Conservation (phyloP, 2,888 invertebrate species). For the Cerceris ruficornis region DNA sequence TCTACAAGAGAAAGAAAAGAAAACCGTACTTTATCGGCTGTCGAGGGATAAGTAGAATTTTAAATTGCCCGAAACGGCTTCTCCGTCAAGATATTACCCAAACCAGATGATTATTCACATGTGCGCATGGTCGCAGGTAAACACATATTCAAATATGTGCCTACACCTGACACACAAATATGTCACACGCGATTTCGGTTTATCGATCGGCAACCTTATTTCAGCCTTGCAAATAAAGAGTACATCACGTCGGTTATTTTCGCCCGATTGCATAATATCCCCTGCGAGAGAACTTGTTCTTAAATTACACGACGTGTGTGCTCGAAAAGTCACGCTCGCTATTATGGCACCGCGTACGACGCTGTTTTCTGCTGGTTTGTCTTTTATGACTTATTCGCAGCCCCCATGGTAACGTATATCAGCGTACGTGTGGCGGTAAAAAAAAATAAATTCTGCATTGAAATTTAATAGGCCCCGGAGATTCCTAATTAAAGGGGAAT, state of each 20-base stretch:
- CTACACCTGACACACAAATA: background rate
- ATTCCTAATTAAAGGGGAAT: constrained; percentile 9
- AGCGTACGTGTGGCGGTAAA: constrained; percentile 5
- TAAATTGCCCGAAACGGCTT: background rate
- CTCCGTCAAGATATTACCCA: background rate
- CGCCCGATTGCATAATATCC: constrained; percentile 27
- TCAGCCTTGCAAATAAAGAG: constrained; percentile 7
- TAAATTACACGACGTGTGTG: constrained; percentile 30
- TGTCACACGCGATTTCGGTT: constrained; percentile 8
- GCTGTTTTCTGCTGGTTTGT: constrained; percentile 11
- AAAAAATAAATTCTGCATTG: background rate
- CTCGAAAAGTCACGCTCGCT: constrained; percentile 37
- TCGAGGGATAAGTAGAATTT: constrained; percentile 7
- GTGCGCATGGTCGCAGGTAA: background rate
- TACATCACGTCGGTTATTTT: constrained; percentile 14
- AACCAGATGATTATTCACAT: background rate
- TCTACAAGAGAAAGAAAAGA: too few species aligned
- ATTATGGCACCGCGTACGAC: constrained; percentile 13
- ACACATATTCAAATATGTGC: background rate
- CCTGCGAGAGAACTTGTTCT: constrained; percentile 38
- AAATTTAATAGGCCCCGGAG: constrained; percentile 4
- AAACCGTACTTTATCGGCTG: background rate
- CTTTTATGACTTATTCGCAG: constrained; percentile 31
- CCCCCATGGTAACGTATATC: constrained; percentile 5
- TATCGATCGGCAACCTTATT: background rate